A percentile compares a stretch with the other conserved stretches of the same genome.
These are phyloP conservation scores for Ectemnius lituratus DNA, from an alignment of 2,888 invertebrate genomes.

Conservation along the genomic window DNA sequence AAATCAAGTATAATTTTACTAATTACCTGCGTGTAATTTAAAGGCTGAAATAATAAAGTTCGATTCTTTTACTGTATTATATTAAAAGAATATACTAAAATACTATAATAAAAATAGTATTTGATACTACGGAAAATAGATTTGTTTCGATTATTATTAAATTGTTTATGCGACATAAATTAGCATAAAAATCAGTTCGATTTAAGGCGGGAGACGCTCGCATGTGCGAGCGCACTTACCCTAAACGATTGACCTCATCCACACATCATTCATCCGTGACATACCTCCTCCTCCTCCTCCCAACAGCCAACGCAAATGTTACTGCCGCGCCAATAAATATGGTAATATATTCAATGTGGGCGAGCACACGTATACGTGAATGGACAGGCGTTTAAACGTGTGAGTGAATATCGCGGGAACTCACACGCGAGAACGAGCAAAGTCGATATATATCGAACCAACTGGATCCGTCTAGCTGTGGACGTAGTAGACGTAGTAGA, in stretches of 20 bases:
- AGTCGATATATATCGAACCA: not conserved
- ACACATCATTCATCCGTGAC: slow-evolving; percentile 54
- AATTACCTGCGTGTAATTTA: too few relatives aligned
- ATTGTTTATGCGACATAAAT: too few relatives aligned
- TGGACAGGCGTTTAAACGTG: slow-evolving; percentile 2
- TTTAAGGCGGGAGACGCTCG: slow-evolving; percentile 17
- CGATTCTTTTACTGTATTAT: too few relatives aligned
- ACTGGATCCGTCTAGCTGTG: not conserved
- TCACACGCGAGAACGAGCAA: too few relatives aligned
- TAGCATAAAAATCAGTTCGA: slow-evolving; percentile 6
- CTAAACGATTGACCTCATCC: slow-evolving; percentile 50
- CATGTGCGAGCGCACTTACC: slow-evolving; percentile 42
- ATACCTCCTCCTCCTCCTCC: slow-evolving; percentile 30
- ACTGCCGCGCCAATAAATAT: slow-evolving; percentile 60
- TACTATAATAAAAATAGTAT: too few relatives aligned
- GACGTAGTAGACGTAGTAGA: not conserved
- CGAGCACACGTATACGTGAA: slow-evolving; percentile 45
- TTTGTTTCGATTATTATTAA: too few relatives aligned
- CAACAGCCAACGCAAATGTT: slow-evolving; percentile 42
- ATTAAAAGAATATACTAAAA: too few relatives aligned
- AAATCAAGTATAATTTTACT: too few relatives aligned
- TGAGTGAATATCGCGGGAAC: not conserved
- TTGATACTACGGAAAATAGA: too few relatives aligned
- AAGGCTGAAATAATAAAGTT: too few relatives aligned
- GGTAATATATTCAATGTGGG: slow-evolving; percentile 60